These are phyloP conservation scores for Sebastes steindachneri DNA, from an alignment of 2,797 vertebrate genomes.

Conservation along the genomic window DNA sequence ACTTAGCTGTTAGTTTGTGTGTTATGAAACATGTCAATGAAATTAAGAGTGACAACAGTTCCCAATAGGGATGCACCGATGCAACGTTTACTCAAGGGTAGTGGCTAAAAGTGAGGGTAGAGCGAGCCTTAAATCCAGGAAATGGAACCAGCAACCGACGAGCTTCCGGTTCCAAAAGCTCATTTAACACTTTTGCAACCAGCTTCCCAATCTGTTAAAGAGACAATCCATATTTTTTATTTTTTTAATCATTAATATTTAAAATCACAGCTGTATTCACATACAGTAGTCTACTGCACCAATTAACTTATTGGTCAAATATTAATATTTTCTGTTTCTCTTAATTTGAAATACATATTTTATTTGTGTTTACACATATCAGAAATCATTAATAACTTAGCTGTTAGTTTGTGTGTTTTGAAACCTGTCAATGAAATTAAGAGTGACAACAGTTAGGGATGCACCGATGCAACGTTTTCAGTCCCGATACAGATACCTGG, in stretches of 20 bases:
- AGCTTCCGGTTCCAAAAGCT: slow-evolving; percentile 26
- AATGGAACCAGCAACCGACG: background rate
- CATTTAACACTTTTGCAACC: slow-evolving; percentile 4
- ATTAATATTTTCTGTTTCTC: background rate
- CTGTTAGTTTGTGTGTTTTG: background rate
- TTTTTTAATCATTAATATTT: background rate
- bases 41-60: background rate
- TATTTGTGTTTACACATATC: background rate
- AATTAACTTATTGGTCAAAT: background rate
- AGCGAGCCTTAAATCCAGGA: background rate
- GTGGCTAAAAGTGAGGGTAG: no score
- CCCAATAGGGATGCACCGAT: background rate
- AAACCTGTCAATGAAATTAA: background rate
- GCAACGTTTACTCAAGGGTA: slow-evolving; percentile 1
- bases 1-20: background rate
- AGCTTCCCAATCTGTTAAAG: background rate
- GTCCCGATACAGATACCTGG: no score
- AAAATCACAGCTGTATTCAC: background rate
- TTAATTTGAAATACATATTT: background rate
- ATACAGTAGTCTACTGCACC: no score
- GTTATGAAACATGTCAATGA: background rate
- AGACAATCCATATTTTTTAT: background rate
- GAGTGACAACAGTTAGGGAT: background rate
- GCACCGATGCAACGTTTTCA: no score
- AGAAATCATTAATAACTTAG: background rate